A percentile compares a stretch with the other conserved stretches of the same genome.
These are phyloP conservation scores for Vanessa tameamea DNA, from an alignment of 1,140 invertebrate genomes.

Conservation along the genomic window DNA sequence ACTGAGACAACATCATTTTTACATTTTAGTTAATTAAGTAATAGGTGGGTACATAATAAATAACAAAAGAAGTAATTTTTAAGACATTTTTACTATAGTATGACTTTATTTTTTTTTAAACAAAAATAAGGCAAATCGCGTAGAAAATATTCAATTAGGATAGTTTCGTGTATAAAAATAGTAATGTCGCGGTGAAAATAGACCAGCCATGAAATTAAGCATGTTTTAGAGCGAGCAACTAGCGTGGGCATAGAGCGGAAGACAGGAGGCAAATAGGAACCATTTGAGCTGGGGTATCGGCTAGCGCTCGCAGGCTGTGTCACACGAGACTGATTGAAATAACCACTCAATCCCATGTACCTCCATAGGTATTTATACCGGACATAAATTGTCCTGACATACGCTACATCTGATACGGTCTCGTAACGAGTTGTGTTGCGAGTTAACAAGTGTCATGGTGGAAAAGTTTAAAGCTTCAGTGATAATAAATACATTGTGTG, in stretches of 20 bases:
- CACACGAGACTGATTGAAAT: constrained; percentile 46
- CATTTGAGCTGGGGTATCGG: constrained; percentile 56
- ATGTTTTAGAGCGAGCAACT: constrained; percentile 51
- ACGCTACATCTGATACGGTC: constrained; percentile 21
- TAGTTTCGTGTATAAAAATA: constrained; percentile 24
- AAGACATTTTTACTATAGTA: no score
- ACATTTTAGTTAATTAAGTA: no score
- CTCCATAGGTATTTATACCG: constrained; percentile 24
- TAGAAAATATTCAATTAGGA: not conserved
- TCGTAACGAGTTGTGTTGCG: constrained; percentile 9
- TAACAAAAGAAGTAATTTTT: no score
- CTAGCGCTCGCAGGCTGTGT: constrained; percentile 42
- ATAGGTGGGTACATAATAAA: no score
- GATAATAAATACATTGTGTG: not conserved
- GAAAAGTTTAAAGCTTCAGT: not conserved
- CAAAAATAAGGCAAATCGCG: not conserved
- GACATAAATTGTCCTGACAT: constrained; percentile 27
- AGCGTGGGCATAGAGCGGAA: constrained; percentile 40
- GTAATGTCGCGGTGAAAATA: constrained; percentile 41
- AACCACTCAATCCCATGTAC: constrained; percentile 28
- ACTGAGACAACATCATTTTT: no score
- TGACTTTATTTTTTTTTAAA: no score
- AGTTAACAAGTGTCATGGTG: constrained; percentile 6
- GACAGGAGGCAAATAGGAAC: constrained; percentile 67
- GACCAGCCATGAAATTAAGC: constrained; percentile 69